Conservation (phyloP, 1,140 invertebrate species). For the Delia radicum region DNA sequence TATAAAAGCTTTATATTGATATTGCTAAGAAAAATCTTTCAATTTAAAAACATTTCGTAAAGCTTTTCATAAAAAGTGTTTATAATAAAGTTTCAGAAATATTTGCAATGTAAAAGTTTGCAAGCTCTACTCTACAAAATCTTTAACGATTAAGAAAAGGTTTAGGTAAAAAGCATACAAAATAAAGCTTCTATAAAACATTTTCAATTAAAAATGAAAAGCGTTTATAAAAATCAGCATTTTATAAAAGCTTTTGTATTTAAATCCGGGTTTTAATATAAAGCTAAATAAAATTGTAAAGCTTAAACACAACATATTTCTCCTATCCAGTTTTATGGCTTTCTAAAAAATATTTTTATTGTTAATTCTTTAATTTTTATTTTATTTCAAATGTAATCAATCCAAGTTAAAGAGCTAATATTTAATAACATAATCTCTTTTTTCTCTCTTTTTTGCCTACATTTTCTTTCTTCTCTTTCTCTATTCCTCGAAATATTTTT, state of each 20-base stretch:
- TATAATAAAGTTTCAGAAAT: too few species aligned
- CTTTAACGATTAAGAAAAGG: too few species aligned
- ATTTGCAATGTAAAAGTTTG: too few species aligned
- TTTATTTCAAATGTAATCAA: neutral
- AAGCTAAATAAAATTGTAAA: neutral
- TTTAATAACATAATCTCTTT: conserved; percentile 22
- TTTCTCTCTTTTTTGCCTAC: conserved; percentile 28
- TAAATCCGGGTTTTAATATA: neutral
- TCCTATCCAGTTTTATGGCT: neutral
- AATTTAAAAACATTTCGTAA: neutral
- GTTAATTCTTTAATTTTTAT: neutral
- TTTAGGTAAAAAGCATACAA: too few species aligned
- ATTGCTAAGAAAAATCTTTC: too few species aligned
- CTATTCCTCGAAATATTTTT: conserved; percentile 3
- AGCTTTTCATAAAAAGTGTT: neutral
- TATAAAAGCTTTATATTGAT: too few species aligned
- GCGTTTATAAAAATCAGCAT: neutral
- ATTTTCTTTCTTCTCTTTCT: conserved; percentile 13
- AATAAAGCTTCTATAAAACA: too few species aligned
- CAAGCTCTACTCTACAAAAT: too few species aligned
- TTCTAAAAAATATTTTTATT: neutral
- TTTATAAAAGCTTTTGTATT: neutral
- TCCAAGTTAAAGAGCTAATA: conserved; percentile 7
- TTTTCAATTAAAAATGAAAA: too few species aligned
- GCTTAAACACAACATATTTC: too few species aligned